phyloP scores from a whole-genome alignment of 2,888 invertebrate genomes.

The Osmoderma eremita region DNA sequence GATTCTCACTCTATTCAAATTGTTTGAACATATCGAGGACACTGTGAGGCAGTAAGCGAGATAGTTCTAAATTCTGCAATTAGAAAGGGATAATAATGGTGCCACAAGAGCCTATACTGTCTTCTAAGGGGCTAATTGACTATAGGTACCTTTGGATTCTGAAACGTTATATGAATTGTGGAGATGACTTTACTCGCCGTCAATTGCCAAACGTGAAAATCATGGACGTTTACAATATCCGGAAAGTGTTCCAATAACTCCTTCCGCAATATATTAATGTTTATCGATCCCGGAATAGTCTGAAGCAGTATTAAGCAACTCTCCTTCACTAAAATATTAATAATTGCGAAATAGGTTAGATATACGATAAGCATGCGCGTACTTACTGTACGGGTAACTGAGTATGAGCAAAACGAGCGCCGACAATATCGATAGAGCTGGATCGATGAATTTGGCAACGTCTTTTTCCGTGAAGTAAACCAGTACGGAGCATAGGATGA shows the following conservation, averaged over 20 bases:
- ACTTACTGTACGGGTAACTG: conserved; percentile 85
- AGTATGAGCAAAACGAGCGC: conserved; percentile 75
- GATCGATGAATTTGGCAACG: conserved; percentile 79
- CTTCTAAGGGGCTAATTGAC: no score
- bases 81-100: no score
- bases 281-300: conserved; percentile 90
- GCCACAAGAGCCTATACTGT: no score
- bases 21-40: no score
- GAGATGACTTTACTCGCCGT: conserved; percentile 82
- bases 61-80: no score
- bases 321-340: conserved; percentile 78
- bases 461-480: conserved; percentile 70
- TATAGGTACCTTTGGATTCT: conserved; percentile 69
- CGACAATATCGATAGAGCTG: conserved; percentile 79
- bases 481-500: conserved; percentile 73
- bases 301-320: conserved; percentile 89
- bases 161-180: conserved; percentile 84
- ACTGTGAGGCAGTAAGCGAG: no score
- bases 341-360: neutral
- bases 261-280: conserved; percentile 75
- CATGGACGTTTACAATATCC: conserved; percentile 81
- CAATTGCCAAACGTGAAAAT: conserved; percentile 90
- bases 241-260: conserved; percentile 74
- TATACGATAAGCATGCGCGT: neutral
- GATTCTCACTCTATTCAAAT: no score